Base-by-base conservation (phyloP, 2,797 vertebrate species). In the Nannoperca obscura region DNA sequence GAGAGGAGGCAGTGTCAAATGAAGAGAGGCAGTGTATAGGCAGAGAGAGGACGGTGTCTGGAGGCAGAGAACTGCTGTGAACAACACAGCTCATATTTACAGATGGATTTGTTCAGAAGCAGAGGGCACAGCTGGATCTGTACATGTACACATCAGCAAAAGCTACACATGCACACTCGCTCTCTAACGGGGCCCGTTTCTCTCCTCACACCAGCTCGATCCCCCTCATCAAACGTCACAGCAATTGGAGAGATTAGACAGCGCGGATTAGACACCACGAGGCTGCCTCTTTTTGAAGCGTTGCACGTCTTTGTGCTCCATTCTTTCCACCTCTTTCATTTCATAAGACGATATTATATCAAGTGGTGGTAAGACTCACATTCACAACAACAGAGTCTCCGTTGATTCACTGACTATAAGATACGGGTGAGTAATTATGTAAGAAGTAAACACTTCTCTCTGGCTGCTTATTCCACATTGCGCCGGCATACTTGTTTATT, bases 191-290 rank as follows among this genome's bases (percentile, higher is more conserved):
- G 81, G 82, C 84, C 65, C 11, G 66, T 80, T 88, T 73, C 84
- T 85, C 79, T 76, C 59, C 78, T 70, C 76, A 36, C 84, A 82
- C 75, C 80, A 65, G 80, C 88, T 86, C 82, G 44, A 76, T 86
- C 78, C 87, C 78, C 85, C 87, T 92, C 89, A 89, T 91, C 88
- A 91, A 91, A 91, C 84, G 90, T 92, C 89, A 93, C 92, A 91
- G 90, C 88, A 89, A 93, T 92, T 93, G 92, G 87, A 89, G 92
- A 93, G 93, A 93, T 93, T 92, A 93, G 92, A 92, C 89, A 52
- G 78, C 50, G 22, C 34, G 89, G 91, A 91, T 94, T 93, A 93
- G 84, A 88, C 89, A 76, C 77, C 91, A 88, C 84, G 81, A 91
- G 84, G 85, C 88, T 71, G 89, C 87, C 75, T 88, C 87, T 85